Base-by-base conservation (phyloP, 2,888 invertebrate species). In the Eutolmus rufibarbis region DNA sequence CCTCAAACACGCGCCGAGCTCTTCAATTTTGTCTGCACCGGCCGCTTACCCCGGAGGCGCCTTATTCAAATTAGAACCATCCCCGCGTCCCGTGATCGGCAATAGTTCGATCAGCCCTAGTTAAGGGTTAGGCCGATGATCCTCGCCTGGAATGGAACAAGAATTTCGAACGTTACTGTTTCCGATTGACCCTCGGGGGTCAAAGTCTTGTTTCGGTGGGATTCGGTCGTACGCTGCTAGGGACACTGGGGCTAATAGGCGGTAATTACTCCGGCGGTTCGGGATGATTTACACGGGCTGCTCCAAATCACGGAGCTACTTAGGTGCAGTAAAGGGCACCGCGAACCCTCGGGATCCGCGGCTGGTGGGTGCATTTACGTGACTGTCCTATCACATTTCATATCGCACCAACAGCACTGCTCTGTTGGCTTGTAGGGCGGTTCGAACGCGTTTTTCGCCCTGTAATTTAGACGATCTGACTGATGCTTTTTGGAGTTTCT, bases 1-100 rank as follows among this genome's bases (percentile, higher is more conserved):
- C 74, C 77, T 87, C 87, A 87, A 87, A 88, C 77, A 87, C 56
- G 78, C 78, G 84, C 23, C 66, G 84, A 66, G 40, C 66, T 57
- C 84, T 84, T 84, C 84, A 84, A 84, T 84, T 84, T 40, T 1
- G 66, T 31, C 28, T 16, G 56, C 37, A 40, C 84, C 84, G 84
- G 34, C 40, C 19, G 37, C 34, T 37, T 37, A 2, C 4, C 84
- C 40, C 74, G 57, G 4, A 5, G 34, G 84, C 46, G 57, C 74
- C 74, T 40, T 66, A 66, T 84, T 84, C 43, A 84, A 84, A 84
- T 84, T 84, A 74, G 84, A 66, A 84, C 23, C 23, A 28, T 19
- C 16, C 40, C 23, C 19, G 28, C 5, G 19, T 28, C 9, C 66
- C 66, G 16, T 51, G 23, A 23, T 28, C 34, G 34, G 34, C 34